phyloP scores from a whole-genome alignment of 37 sponge, comb jelly and placozoan species.

The Cliona cf. orientalis region DNA sequence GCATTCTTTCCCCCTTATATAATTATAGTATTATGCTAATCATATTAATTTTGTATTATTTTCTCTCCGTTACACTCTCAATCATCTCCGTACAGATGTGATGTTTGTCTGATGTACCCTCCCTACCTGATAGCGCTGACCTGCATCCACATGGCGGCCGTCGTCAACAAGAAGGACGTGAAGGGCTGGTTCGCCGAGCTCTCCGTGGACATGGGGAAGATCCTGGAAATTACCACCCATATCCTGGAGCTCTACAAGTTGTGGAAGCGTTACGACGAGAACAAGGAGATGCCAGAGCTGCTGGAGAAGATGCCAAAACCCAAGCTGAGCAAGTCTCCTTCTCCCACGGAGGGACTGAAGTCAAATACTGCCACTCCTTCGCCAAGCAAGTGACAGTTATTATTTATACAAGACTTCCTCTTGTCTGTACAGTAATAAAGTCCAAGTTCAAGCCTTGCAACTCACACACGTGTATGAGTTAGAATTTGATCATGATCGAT shows the following conservation, averaged over 20 bases:
- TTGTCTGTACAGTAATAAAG: too few relatives aligned
- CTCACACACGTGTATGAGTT: too few relatives aligned
- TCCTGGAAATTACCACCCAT: conserved; percentile 87
- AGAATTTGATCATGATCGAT: too few relatives aligned
- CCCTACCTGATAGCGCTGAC: conserved; percentile 95
- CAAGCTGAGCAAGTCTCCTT: conserved; percentile 57
- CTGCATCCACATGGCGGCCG: conserved; percentile 95
- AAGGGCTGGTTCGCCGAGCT: conserved; percentile 91
- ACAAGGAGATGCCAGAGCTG: conserved; percentile 86
- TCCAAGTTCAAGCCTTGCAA: too few relatives aligned
- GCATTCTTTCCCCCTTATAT: too few relatives aligned
- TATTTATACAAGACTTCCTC: not conserved
- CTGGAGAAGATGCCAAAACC: conserved; percentile 80
- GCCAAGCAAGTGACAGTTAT: conserved; percentile 10
- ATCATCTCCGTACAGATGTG: conserved; percentile 50
- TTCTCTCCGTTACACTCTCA: too few relatives aligned
- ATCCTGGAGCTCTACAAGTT: conserved; percentile 92
- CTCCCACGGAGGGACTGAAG: conserved; percentile 29
- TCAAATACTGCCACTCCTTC: conserved; percentile 54
- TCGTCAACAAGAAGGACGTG: conserved; percentile 93
- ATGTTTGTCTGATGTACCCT: conserved; percentile 88
- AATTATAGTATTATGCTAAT: too few relatives aligned
- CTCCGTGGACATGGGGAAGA: conserved; percentile 84
- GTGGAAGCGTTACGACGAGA: conserved; percentile 95
- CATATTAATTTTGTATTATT: too few relatives aligned